Conservation (phyloP, 2,888 invertebrate genomes). For the Tenthredo amoena region DNA sequence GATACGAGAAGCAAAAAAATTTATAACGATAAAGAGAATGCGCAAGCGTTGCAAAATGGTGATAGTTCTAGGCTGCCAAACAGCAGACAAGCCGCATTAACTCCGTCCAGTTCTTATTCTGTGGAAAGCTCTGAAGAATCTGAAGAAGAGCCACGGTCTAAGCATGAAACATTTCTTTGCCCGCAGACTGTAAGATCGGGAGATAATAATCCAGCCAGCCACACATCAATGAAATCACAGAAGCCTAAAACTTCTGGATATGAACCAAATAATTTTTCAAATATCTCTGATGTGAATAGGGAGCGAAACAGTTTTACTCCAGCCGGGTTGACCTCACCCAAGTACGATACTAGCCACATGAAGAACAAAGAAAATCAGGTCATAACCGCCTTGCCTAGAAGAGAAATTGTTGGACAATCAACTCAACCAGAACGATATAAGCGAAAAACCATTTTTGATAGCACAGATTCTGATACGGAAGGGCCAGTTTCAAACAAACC, state of each 20-base stretch:
- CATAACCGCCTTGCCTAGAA: not conserved
- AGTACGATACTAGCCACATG: not conserved
- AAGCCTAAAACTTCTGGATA: too few relatives aligned
- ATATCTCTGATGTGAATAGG: not conserved
- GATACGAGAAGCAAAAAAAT: not conserved
- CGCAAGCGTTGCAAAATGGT: not conserved
- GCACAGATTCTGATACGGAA: conserved; percentile 10
- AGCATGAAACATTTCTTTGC: not conserved
- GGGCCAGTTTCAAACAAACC: not conserved
- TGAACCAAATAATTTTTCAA: not conserved
- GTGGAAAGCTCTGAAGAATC: not conserved
- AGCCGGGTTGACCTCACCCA: not conserved
- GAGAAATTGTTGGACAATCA: not conserved
- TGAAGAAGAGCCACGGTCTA: not conserved
- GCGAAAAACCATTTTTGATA: not conserved
- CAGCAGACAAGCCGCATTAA: not conserved
- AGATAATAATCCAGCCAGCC: not conserved
- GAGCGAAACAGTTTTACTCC: not conserved
- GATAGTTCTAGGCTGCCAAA: not conserved
- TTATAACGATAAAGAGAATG: not conserved
- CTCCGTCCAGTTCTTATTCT: conserved; percentile 10
- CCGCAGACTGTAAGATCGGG: not conserved
- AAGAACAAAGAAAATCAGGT: not conserved
- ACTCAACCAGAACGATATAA: not conserved
- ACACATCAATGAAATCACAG: not conserved